Base-by-base conservation (phyloP, 2,888 invertebrate species). In the Tenthredo mesomela region DNA sequence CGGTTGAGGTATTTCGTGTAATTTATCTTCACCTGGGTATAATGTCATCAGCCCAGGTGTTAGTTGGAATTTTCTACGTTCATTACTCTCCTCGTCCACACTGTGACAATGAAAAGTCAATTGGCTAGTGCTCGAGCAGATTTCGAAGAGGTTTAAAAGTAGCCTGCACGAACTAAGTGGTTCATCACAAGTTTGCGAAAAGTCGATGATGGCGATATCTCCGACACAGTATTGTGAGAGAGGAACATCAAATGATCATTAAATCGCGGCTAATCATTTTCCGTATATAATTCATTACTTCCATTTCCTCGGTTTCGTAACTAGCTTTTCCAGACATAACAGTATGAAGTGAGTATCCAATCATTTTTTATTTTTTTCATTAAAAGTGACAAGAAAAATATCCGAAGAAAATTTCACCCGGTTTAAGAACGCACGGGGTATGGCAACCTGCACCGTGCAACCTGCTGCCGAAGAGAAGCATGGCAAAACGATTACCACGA, bases 401-500 rank as follows among this genome's bases (percentile, higher is more conserved):
- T 37, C 37, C 37, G 9, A 58, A 58, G 58, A 58, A 58, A 9
- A n/a, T 58, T 58, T 7, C 58, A 2, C 5, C 18, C 18, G n/a
- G 54, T n/a, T 54, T 7, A 21, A 61, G 61, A 25, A 61, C 25
- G 25, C 61, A n/a, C 61, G 61, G 12, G 0, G 21, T 21, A 10
- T 61, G 9, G 9, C 21, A 25, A 61, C 25, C 21, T 67, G 33
- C 33, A 33, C 7, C 33, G 43, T 77, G 29, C 77, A 80, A 61
- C 58, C 80, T 80, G 61, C 61, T 15, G 73, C 37, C 7, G 37
- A 37, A 37, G 43, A 21, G n/a, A 50, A 47, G 82, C 67, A 50
- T 82, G 82, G 65, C 67, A 21, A 70, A 70, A 83, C 83, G 71
- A 67, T 90, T 90, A 89, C 87, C 88, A 83, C 86, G 88, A 90